A percentile compares a stretch with the other conserved stretches of the same genome.
phyloP scores from a whole-genome alignment of 1,140 invertebrate genomes.

The Danaus plexippus region DNA sequence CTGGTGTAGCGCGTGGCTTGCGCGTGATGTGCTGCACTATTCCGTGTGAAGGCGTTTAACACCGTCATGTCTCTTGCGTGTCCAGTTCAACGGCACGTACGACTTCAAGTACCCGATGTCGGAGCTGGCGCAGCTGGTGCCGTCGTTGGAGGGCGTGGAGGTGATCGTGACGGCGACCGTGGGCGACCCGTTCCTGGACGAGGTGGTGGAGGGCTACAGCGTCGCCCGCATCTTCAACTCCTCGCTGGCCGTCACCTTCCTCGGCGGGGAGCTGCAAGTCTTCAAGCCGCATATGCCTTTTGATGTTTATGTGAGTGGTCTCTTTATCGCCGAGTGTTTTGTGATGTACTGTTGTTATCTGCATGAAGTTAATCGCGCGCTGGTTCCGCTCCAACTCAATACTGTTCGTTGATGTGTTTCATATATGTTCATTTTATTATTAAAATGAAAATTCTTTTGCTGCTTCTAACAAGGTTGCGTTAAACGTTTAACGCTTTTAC shows the following conservation, averaged over 20 bases:
- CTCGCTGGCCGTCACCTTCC: slow-evolving; percentile 83
- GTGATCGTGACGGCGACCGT: slow-evolving; percentile 90
- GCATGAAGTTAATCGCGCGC: no score
- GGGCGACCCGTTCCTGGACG: slow-evolving; percentile 90
- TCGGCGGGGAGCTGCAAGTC: slow-evolving; percentile 91
- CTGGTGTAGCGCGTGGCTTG: no score
- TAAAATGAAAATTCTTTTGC: no score
- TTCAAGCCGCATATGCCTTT: slow-evolving; percentile 96
- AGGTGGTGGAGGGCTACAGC: slow-evolving; percentile 89
- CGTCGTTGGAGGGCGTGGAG: slow-evolving; percentile 83
- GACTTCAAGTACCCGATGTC: slow-evolving; percentile 87
- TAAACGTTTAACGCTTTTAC: no score
- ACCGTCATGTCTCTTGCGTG: background rate
- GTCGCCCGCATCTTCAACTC: slow-evolving; percentile 91
- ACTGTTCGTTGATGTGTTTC: no score
- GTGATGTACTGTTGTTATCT: no score
- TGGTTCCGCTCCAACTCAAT: no score
- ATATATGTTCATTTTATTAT: no score
- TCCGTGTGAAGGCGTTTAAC: no score
- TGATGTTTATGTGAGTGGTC: slow-evolving; percentile 78
- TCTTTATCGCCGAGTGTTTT: no score
- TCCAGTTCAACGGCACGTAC: slow-evolving; percentile 89
- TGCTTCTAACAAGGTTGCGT: no score
- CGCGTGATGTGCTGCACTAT: no score
- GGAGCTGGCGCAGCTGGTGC: slow-evolving; percentile 80